Evolutionary conservation across 2,113 vertebrate genomes (phyloP), one percentile per base, ranked within the genome.

Genomic region (Sturnira hondurensis): DNA sequence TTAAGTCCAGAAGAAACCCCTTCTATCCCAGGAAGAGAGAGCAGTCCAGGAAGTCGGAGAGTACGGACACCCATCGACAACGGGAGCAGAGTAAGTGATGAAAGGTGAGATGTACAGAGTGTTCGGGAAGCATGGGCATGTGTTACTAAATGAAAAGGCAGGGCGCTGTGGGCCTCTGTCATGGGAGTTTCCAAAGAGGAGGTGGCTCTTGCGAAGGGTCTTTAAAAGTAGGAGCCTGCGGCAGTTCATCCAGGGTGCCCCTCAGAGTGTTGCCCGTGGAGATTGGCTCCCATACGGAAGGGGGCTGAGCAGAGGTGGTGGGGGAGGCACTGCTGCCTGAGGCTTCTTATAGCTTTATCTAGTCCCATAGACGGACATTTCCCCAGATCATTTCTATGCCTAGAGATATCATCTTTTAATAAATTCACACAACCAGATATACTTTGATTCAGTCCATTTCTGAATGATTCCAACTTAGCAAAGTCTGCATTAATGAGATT

Each of bases 121-220:
- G 14, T 7, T 84, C 24, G 4, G 65, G 24, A 31, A 52, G n/a
- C 12, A 4, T 5, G 16, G 19, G 20, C 56, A 31, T 17, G 8
- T 45, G 43, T 28, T 15, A 19, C 17, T 22, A 63, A 28, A 33
- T 50, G 36, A 33, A 36, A 67, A 41, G 68, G n/a, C 19, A 56
- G 19, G 15, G 38, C 1, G 12, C 7, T 3, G 28, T 1, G 33
- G 7, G n/a, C 7, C 33, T 41, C 5, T 20, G 1, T 43, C 45
- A 17, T 3, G 17, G 52, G 43, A 15, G 16, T 5, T 52, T 70
- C 50, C 77, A 50, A 56, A 43, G n/a, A 36, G 22, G 43, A 83
- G 38, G 68, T 36, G 47, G 16, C 0, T 38, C 68, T 80, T 14
- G 15, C 8, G 47, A 63, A 36, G 31, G 68, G 13, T 36, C 38